Percentiles rank a stretch among this genome's conserved stretches.
Conservation (phyloP, 1,140 invertebrate genomes). For the Bombus confusus region DNA sequence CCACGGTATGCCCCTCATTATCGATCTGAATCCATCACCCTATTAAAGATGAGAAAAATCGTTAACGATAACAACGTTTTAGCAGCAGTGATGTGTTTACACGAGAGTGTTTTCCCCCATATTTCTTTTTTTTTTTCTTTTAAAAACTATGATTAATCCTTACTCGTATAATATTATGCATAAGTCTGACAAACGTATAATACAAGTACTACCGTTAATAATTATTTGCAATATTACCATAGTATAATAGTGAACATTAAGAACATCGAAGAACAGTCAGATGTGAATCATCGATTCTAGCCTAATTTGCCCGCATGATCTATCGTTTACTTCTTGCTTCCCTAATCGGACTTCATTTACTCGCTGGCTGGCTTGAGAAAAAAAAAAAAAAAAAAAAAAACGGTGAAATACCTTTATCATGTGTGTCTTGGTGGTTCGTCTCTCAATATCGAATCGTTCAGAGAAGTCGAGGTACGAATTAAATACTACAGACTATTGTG, state of each 20-base stretch:
- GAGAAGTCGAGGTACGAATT: not conserved
- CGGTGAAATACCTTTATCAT: not conserved
- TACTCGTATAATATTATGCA: slow-evolving; percentile 59
- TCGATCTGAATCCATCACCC: slow-evolving; percentile 49
- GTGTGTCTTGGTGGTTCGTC: not conserved
- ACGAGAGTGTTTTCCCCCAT: not conserved
- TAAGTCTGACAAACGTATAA: slow-evolving; percentile 62
- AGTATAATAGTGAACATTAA: slow-evolving; percentile 74
- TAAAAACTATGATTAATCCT: slow-evolving; percentile 48
- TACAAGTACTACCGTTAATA: slow-evolving; percentile 61
- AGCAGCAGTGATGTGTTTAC: slow-evolving; percentile 56
- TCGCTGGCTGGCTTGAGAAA: not conserved
- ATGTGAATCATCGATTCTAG: slow-evolving; percentile 63
- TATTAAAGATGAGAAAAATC: slow-evolving; percentile 46
- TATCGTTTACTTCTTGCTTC: slow-evolving; percentile 33
- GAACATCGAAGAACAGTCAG: slow-evolving; percentile 75
- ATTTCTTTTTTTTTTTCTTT: not conserved
- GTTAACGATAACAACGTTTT: slow-evolving; percentile 56
- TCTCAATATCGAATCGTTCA: slow-evolving; percentile 19
- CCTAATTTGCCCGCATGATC: slow-evolving; percentile 49
- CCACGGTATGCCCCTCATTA: slow-evolving; percentile 30
- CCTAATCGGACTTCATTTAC: slow-evolving; percentile 64
- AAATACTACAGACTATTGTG: slow-evolving; percentile 20
- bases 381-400: not conserved
- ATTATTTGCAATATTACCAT: slow-evolving; percentile 61